Base-by-base conservation (phyloP, 2,888 invertebrate species). In the Stenodema calcarata region DNA sequence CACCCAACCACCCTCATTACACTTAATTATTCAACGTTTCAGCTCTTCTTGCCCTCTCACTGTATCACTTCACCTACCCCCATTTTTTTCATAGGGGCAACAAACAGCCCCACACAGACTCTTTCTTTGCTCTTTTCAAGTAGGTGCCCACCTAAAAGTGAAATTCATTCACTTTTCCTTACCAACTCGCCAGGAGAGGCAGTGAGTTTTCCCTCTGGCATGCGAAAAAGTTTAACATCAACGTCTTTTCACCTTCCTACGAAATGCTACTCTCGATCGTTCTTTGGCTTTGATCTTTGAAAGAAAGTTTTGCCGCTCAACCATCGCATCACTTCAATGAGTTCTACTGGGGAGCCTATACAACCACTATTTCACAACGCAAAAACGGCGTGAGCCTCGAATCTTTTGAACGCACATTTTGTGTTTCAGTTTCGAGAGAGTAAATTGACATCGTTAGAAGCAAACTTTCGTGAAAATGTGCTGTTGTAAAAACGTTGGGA, bases 11-110 rank as follows among this genome's bases (percentile, higher is more conserved):
- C 82, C 69, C 70, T 82, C 82, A 84, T 73, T 47, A 84, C 84
- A 75, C 75, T 84, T 44, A 70, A 84, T 84, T 84, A 84, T 84
- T 84, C 84, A 84, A 84, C 84, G 75, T 84, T 84, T 84, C 44
- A n/a, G 62, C 69, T 82, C 78, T 78, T 78, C 69, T 14, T 80
- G 44, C 16, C 50, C 82, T n/a, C 47, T 44, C 79, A 47, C 79
- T 23, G 44, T 18, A n/a, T 18, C 47, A 3, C 18, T 54, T 27
- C 35, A 47, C 47, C 54, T 47, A 14, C 35, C 18, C 6, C 14
- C 69, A 69, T 69, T 16, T 47, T 80, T 80, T 80, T 80, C 18
- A 41, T 23, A 50, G 54, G 47, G 54, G 54, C 80, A 80, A 54
- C 78, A n/a, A 44, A 28, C 54, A 18, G 44, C 54, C 54, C 47